A percentile compares a stretch with the other conserved stretches of the same genome.
Evolutionary conservation across 2,797 vertebrate species (phyloP).

Genomic region (Oreonectes daqikongensis): DNA sequence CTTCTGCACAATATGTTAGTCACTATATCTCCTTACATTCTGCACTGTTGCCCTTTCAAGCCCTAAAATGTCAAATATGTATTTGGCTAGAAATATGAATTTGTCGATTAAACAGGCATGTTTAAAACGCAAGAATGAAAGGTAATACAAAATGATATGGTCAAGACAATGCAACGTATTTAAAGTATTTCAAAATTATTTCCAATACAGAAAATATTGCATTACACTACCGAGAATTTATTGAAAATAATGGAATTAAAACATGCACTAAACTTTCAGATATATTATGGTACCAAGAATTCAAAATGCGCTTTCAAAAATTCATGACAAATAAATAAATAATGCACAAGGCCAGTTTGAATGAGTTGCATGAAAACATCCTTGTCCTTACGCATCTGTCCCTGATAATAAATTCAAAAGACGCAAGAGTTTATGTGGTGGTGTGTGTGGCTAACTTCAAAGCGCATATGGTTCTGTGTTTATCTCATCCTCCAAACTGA

Average conservation of each 20-base stretch:
- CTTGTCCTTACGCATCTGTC: slow-evolving; percentile 31
- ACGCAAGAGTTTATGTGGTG: background rate
- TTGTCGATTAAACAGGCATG: background rate
- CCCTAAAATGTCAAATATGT: background rate
- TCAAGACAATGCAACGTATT: too few relatives aligned
- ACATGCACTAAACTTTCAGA: too few relatives aligned
- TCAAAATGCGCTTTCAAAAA: too few relatives aligned
- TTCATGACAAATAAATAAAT: too few relatives aligned
- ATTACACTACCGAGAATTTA: too few relatives aligned
- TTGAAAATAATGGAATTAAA: too few relatives aligned
- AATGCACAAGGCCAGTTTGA: background rate
- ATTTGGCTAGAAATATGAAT: background rate
- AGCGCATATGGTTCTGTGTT: slow-evolving; percentile 19
- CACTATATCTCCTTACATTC: background rate
- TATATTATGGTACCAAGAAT: too few relatives aligned
- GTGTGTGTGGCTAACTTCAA: slow-evolving; percentile 8
- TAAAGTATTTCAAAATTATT: too few relatives aligned
- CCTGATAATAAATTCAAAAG: slow-evolving; percentile 31
- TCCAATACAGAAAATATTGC: too few relatives aligned
- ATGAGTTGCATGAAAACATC: slow-evolving; percentile 20
- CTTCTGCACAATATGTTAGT: background rate
- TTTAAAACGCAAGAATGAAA: too few relatives aligned
- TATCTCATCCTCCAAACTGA: slow-evolving; percentile 34
- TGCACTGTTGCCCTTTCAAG: slow-evolving; percentile 13
- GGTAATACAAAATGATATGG: too few relatives aligned